phyloP scores from a whole-genome alignment of 2,113 vertebrate genomes.

The Mobula birostris region DNA sequence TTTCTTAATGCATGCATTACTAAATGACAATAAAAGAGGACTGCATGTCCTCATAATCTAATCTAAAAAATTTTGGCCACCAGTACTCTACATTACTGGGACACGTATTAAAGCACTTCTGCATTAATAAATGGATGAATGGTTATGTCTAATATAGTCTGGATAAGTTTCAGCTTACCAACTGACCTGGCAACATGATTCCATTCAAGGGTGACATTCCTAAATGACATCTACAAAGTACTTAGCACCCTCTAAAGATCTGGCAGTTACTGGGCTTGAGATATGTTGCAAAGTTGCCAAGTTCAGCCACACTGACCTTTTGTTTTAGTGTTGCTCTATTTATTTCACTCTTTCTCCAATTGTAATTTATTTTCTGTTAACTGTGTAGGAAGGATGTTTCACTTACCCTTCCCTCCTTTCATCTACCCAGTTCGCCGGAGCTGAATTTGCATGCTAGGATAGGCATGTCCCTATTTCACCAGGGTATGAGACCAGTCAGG shows the following conservation, averaged over 20 bases:
- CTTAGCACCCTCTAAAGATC: background rate
- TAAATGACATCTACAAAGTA: background rate
- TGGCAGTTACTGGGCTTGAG: background rate
- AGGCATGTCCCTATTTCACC: no score
- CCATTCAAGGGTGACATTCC: background rate
- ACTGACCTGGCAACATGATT: background rate
- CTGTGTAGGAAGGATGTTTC: background rate
- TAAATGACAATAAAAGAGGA: no score
- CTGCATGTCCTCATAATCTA: no score
- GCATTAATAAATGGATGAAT: background rate
- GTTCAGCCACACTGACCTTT: background rate
- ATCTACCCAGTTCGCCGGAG: no score
- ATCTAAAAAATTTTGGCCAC: background rate
- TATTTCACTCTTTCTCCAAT: background rate
- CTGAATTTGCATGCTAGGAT: no score
- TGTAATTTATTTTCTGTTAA: background rate
- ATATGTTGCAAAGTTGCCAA: background rate
- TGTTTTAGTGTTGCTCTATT: background rate
- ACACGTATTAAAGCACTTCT: background rate
- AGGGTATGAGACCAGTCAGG: no score
- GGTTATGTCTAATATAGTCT: background rate
- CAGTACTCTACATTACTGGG: no score
- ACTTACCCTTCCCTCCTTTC: background rate
- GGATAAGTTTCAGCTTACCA: background rate
- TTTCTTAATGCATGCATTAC: no score